A percentile compares a stretch with the other conserved stretches of the same genome.
Conservation (phyloP, 2,888 invertebrate genomes). For the Pristionchus arcanus region DNA sequence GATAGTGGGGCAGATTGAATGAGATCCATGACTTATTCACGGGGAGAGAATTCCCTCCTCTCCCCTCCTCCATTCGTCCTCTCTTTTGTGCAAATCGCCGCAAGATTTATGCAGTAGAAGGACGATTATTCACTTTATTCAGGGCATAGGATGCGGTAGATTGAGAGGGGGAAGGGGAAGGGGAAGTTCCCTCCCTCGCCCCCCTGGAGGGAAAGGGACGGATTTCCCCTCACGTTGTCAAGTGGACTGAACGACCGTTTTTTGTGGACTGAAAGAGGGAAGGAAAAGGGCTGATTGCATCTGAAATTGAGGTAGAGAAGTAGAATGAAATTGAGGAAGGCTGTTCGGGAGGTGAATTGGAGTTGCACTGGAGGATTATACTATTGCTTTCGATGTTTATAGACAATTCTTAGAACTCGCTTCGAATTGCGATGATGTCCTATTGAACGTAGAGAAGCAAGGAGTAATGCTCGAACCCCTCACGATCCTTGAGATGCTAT, state of each 20-base stretch:
- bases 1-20: not conserved
- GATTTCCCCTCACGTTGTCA: constrained; percentile 5
- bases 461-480: too few relatives aligned
- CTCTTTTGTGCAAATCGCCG: constrained; percentile 42
- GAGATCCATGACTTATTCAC: constrained; percentile 44
- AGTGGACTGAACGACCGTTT: not conserved
- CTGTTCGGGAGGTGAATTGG: not conserved
- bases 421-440: too few relatives aligned
- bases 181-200: constrained; percentile 6
- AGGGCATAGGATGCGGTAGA: constrained; percentile 13
- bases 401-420: too few relatives aligned
- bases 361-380: not conserved
- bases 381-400: too few relatives aligned
- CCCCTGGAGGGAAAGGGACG: not conserved
- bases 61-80: not conserved
- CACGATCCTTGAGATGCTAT: too few relatives aligned
- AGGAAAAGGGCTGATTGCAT: not conserved
- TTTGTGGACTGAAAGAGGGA: not conserved
- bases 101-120: constrained; percentile 28
- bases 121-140: constrained; percentile 44
- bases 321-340: not conserved
- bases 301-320: not conserved
- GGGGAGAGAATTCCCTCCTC: not conserved
- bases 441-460: too few relatives aligned
- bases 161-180: not conserved